Evolutionary conservation across 1,140 invertebrate species (phyloP), one percentile per base, ranked within the genome.

Genomic region (Brachionus rubens): DNA sequence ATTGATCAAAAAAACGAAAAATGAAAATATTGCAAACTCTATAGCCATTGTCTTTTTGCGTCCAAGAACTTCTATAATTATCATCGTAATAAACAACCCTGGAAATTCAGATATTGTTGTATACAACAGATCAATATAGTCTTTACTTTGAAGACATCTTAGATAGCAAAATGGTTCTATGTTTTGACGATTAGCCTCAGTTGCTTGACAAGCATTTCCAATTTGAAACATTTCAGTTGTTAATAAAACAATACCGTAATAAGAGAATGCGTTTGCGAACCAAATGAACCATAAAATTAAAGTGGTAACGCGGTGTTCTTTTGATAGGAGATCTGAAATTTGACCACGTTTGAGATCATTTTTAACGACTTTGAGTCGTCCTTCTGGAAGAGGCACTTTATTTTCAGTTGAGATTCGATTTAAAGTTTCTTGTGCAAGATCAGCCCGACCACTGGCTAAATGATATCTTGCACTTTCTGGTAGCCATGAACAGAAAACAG

Each of bases 21-120:
- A 80, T 0, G 92, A 88, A 82, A 94, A 96, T 76, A 93, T 87
- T 19, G 92, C 86, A 82, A 96, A 93, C 82, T 97, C 93, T n/a
- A 91, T 86, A 1, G 92, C 92, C 91, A 97, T 96, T 0, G 94
- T 97, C 79, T 90, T 91, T 82, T 93, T 95, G 19, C 93, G 88
- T 30, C 94, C 94, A 81, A 92, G 90, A 80, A 88, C 89, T 82
- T 96, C 94, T 78, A 97, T 94, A 0, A 94, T 88, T 79, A 91
- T 90, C 77, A 94, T 92, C 2, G 94, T 96, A 3, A 92, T 89
- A 81, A 97, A 91, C 77, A 96, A 91, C 48, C 92, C 92, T 41
- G 94, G 94, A 86, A 97, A 97, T 86, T 97, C 94, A 0, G 94
- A 92, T 12, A 96, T 83, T 0, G 94, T 96, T 21, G 93, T 96